Conservation (phyloP, 2,888 invertebrate genomes). For the Periphyllus acericola region DNA sequence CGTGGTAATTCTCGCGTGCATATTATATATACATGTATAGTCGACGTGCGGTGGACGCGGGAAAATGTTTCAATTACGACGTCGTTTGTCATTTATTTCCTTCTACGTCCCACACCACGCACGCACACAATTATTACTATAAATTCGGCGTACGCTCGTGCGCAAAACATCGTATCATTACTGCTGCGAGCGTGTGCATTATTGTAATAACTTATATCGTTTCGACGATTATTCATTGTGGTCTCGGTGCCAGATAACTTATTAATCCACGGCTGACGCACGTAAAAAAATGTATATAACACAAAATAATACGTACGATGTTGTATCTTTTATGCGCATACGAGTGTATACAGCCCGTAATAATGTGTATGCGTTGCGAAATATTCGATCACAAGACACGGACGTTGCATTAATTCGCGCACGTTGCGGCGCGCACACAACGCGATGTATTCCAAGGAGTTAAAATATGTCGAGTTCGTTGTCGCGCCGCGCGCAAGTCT, state of each 20-base stretch:
- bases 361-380: too few species aligned
- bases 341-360: too few species aligned
- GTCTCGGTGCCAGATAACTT: neutral
- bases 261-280: neutral
- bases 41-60: neutral
- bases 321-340: too few species aligned
- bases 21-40: neutral
- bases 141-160: neutral
- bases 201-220: neutral
- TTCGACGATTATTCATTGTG: neutral
- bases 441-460: too few species aligned
- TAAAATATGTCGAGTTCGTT: too few species aligned
- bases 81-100: neutral
- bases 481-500: too few species aligned
- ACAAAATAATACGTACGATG: too few species aligned
- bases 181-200: neutral
- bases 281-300: too few species aligned
- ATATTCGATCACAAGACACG: too few species aligned
- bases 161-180: neutral
- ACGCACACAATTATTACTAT: neutral
- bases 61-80: constrained; percentile 4
- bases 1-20: neutral
- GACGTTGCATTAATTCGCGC: too few species aligned
- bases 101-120: neutral
- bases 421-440: too few species aligned